phyloP scores from a whole-genome alignment of 2,797 vertebrate species.

The Bucorvus abyssinicus region DNA sequence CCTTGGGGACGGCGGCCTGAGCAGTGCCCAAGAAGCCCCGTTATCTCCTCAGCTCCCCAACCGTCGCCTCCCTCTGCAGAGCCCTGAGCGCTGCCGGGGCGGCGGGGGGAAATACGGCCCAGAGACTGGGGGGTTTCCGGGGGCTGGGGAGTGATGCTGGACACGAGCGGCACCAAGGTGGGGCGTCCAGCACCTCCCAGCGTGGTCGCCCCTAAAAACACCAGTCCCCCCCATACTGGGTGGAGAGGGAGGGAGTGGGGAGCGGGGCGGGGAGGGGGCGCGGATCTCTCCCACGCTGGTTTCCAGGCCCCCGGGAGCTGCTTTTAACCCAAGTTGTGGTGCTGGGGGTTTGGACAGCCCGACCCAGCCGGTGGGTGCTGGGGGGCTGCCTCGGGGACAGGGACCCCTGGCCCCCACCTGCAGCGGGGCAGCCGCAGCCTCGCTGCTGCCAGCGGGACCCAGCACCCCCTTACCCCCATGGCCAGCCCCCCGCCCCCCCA shows the following conservation, averaged over 20 bases:
- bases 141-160: not conserved
- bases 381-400: not conserved
- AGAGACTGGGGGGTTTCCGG: no score
- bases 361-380: accelerated
- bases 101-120: not conserved
- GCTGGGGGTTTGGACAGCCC: accelerated
- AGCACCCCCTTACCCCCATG: not conserved
- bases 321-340: not conserved
- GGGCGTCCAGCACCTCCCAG: not conserved
- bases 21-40: accelerated
- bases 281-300: accelerated
- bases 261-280: not conserved
- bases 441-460: not conserved
- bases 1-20: not conserved
- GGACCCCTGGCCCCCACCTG: not conserved
- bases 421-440: not conserved
- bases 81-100: accelerated
- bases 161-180: accelerated
- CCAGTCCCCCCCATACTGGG: accelerated
- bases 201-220: not conserved
- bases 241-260: no score
- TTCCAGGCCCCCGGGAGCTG: not conserved
- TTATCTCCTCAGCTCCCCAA: not conserved
- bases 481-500: not conserved
- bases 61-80: not conserved